These are phyloP conservation scores for Bostrychus sinensis DNA, from an alignment of 2,113 vertebrate genomes.

Conservation along the genomic window DNA sequence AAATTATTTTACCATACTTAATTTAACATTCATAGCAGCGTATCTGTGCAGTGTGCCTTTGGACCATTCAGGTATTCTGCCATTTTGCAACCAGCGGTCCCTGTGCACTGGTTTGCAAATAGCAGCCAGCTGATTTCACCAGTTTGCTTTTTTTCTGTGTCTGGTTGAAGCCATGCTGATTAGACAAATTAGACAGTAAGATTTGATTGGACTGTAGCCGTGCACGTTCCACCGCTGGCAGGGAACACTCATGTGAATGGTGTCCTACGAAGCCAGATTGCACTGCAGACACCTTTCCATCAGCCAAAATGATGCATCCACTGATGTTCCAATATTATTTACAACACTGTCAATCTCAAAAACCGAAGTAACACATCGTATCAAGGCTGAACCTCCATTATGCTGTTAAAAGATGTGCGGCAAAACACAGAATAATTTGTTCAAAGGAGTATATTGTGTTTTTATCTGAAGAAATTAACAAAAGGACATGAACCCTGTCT, in stretches of 20 bases:
- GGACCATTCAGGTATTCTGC: constrained; percentile 29
- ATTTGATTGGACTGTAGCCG: constrained; percentile 56
- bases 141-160: constrained; percentile 22
- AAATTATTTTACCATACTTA: constrained; percentile 28
- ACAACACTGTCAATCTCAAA: constrained; percentile 10
- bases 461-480: neutral
- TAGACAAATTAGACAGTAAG: constrained; percentile 48
- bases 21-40: constrained; percentile 34
- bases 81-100: constrained; percentile 35
- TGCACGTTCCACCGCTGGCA: constrained; percentile 29
- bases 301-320: constrained; percentile 24
- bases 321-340: constrained; percentile 20
- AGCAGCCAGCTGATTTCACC: constrained; percentile 21
- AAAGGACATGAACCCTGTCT: constrained; percentile 1
- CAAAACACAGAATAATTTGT: neutral
- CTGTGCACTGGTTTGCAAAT: constrained; percentile 31
- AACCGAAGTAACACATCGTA: neutral
- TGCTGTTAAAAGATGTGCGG: neutral
- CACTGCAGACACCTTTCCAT: constrained; percentile 20
- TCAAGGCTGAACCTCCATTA: neutral
- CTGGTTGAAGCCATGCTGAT: constrained; percentile 48
- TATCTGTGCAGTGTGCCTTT: constrained; percentile 12
- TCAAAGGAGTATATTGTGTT: neutral
- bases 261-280: constrained; percentile 24
- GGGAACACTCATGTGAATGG: constrained; percentile 23